These are phyloP conservation scores for Oncorhynchus gorbuscha DNA, from an alignment of 2,113 vertebrate species.

Conservation along the genomic window DNA sequence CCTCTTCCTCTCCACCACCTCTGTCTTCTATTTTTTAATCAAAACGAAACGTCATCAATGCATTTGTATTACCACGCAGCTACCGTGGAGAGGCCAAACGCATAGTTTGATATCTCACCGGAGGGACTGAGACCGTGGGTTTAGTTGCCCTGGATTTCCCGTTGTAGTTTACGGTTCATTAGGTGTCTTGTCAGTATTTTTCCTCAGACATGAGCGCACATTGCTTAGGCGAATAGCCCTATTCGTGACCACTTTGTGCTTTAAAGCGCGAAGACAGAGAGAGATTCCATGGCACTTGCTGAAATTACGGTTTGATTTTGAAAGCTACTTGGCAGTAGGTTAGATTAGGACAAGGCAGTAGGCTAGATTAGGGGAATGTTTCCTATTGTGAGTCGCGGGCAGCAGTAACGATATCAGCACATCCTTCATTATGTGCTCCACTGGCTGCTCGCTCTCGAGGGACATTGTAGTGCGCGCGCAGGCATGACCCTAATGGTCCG, in stretches of 20 bases:
- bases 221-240: slow-evolving; percentile 70
- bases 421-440: slow-evolving; percentile 71
- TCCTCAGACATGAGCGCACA: slow-evolving; percentile 92
- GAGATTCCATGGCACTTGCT: slow-evolving; percentile 39
- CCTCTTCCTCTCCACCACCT: slow-evolving; percentile 65
- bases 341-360: slow-evolving; percentile 28
- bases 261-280: slow-evolving; percentile 44
- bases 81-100: slow-evolving; percentile 68
- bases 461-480: slow-evolving; percentile 61
- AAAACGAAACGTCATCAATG: slow-evolving; percentile 38
- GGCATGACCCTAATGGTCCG: slow-evolving; percentile 69
- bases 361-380: slow-evolving; percentile 67
- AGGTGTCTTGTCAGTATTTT: slow-evolving; percentile 91
- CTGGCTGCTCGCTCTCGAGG: slow-evolving; percentile 64
- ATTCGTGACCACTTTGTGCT: slow-evolving; percentile 71
- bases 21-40: slow-evolving; percentile 59
- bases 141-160: slow-evolving; percentile 83
- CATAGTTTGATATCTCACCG: slow-evolving; percentile 46
- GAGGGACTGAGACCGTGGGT: slow-evolving; percentile 50
- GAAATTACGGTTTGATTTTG: slow-evolving; percentile 39
- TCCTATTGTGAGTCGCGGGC: slow-evolving; percentile 50
- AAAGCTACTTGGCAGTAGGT: slow-evolving; percentile 39
- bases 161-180: slow-evolving; percentile 89
- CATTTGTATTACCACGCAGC: slow-evolving; percentile 30
- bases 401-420: slow-evolving; percentile 58